Percentiles rank a stretch among this genome's conserved stretches.
These are phyloP conservation scores for Sipha maydis DNA, from an alignment of 2,888 invertebrate genomes.

Conservation along the genomic window DNA sequence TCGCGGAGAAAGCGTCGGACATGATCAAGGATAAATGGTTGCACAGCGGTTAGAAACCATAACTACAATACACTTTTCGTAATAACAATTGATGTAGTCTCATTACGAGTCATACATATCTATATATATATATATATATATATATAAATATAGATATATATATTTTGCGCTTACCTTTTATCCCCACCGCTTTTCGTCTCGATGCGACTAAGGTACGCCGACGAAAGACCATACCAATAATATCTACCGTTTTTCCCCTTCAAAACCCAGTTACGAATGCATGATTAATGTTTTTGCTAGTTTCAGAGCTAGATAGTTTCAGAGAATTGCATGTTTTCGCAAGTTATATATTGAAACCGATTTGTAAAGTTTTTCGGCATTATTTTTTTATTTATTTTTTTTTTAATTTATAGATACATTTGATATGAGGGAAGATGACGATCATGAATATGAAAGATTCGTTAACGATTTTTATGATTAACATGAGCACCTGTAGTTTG, in stretches of 20 bases:
- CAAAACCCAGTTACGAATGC: not conserved
- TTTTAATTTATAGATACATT: not conserved
- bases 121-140: too few relatives aligned
- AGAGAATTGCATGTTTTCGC: not conserved
- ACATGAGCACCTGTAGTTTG: not conserved
- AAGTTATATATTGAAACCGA: not conserved
- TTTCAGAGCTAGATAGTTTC: not conserved
- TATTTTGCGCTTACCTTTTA: too few relatives aligned
- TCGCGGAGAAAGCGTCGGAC: slow-evolving; percentile 69
- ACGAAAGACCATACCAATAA: too few relatives aligned
- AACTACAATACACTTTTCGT: too few relatives aligned
- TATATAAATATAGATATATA: too few relatives aligned
- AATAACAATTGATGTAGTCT: too few relatives aligned
- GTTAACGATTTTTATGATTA: not conserved
- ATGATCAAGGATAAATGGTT: slow-evolving; percentile 65
- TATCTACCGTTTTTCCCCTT: too few relatives aligned
- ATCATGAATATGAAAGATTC: not conserved
- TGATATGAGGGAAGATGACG: slow-evolving; percentile 18
- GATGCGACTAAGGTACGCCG: too few relatives aligned
- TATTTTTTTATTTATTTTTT: not conserved
- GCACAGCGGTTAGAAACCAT: not conserved
- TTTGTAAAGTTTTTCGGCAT: not conserved
- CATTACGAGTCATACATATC: too few relatives aligned
- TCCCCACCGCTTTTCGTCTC: too few relatives aligned
- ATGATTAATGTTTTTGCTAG: not conserved